Evolutionary conservation across 1,140 invertebrate genomes (phyloP).

Genomic region (Chymomyza costata): DNA sequence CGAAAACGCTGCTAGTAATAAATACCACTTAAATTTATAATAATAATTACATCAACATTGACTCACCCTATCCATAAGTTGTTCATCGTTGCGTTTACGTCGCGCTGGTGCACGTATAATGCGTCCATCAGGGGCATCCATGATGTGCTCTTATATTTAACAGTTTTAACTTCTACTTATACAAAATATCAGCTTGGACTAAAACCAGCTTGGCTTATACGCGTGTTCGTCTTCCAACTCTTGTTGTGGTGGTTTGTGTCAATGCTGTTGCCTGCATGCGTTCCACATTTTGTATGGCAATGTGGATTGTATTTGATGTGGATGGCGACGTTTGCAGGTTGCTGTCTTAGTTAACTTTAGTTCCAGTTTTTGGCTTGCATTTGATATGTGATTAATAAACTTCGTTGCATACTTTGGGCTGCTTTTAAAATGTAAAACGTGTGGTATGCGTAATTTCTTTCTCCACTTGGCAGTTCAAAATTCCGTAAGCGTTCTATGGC

Average conservation of each 20-base stretch:
- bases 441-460: conserved; percentile 12
- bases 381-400: no score
- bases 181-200: conserved; percentile 10
- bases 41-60: no score
- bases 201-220: conserved; percentile 6
- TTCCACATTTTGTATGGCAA: not conserved
- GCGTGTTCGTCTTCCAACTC: not conserved
- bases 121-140: conserved; percentile 63
- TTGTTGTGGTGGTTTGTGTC: not conserved
- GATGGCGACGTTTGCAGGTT: no score
- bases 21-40: no score
- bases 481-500: conserved; percentile 30
- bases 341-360: not conserved
- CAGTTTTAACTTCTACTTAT: no score
- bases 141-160: conserved; percentile 17
- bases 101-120: conserved; percentile 66
- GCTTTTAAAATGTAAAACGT: not conserved
- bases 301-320: conserved; percentile 10
- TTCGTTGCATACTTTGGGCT: no score
- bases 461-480: conserved; percentile 22
- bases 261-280: not conserved
- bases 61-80: conserved; percentile 68
- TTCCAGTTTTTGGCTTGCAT: conserved; percentile 5
- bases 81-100: conserved; percentile 68
- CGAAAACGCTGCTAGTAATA: no score